Conservation (phyloP, 2,888 invertebrate species). For the Philhelius pedissequus region DNA sequence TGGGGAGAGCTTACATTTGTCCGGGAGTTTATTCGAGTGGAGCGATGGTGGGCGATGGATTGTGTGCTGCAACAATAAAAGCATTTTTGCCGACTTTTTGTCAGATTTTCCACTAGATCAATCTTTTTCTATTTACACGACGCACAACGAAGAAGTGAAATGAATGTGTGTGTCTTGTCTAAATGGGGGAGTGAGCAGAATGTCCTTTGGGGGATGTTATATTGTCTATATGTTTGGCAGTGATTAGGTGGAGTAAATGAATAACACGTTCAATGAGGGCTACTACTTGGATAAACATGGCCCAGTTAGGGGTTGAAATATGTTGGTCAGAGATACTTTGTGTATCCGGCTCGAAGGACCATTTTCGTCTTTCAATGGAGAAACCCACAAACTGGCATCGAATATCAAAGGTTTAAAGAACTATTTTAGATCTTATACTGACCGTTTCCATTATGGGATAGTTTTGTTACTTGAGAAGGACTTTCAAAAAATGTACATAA, state of each 20-base stretch:
- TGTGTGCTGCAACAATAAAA: constrained; percentile 54
- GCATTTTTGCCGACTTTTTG: constrained; percentile 62
- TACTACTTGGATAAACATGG: not conserved
- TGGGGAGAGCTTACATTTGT: constrained; percentile 37
- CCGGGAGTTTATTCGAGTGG: not conserved
- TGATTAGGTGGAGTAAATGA: constrained; percentile 32
- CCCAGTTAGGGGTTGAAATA: constrained; percentile 30
- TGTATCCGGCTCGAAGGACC: constrained; percentile 34
- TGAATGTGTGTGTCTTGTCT: not conserved
- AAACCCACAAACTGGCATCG: constrained; percentile 59
- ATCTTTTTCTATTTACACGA: constrained; percentile 49
- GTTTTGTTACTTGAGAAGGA: constrained; percentile 27
- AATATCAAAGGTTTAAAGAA: constrained; percentile 53
- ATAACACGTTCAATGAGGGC: not conserved
- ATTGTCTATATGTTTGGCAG: constrained; percentile 35
- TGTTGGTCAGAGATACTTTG: constrained; percentile 16
- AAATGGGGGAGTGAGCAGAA: not conserved
- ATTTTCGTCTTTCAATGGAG: constrained; percentile 21
- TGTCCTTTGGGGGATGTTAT: constrained; percentile 18
- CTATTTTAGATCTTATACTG: not conserved
- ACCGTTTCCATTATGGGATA: constrained; percentile 21
- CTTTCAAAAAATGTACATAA: not conserved
- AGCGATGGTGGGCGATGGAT: not conserved
- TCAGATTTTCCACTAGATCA: constrained; percentile 68
- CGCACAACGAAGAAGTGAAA: not conserved